A percentile compares a stretch with the other conserved stretches of the same genome.
These are phyloP conservation scores for Hyphantria cunea DNA, from an alignment of 1,140 invertebrate genomes.

Conservation along the genomic window DNA sequence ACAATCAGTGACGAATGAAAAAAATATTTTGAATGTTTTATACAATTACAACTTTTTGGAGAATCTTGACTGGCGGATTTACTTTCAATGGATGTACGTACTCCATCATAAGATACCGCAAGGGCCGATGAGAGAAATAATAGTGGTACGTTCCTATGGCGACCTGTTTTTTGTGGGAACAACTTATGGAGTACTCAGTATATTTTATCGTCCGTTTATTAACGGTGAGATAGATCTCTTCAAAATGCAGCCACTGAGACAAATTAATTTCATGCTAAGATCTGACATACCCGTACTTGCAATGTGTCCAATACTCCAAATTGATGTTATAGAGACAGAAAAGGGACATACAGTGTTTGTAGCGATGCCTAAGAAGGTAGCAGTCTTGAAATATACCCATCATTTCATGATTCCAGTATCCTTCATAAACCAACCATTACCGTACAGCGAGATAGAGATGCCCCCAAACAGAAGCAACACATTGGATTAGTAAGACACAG, in stretches of 20 bases:
- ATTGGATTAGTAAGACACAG: no score
- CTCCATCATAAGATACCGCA: conserved; percentile 47
- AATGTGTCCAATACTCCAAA: conserved; percentile 54
- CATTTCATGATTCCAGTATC: neutral
- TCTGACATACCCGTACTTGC: conserved; percentile 52
- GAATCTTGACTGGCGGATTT: conserved; percentile 48
- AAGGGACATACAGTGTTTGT: conserved; percentile 57
- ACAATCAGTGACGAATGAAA: conserved; percentile 21
- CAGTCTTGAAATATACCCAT: conserved; percentile 52
- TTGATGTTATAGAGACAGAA: conserved; percentile 53
- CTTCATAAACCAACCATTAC: no score
- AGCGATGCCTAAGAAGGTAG: conserved; percentile 65
- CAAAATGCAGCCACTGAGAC: conserved; percentile 52
- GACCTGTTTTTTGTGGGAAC: conserved; percentile 60
- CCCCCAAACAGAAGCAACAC: no score
- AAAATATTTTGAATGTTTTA: conserved; percentile 43
- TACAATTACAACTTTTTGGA: conserved; percentile 47
- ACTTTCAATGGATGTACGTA: conserved; percentile 57
- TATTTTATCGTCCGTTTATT: conserved; percentile 58
- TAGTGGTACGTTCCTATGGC: conserved; percentile 49
- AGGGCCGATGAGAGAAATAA: conserved; percentile 50
- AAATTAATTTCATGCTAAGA: conserved; percentile 63
- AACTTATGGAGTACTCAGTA: conserved; percentile 59
- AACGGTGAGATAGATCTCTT: conserved; percentile 56
- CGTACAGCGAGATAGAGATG: no score